Evolutionary conservation across 2,888 invertebrate genomes (phyloP).

Genomic region (Temnothorax ravouxi): DNA sequence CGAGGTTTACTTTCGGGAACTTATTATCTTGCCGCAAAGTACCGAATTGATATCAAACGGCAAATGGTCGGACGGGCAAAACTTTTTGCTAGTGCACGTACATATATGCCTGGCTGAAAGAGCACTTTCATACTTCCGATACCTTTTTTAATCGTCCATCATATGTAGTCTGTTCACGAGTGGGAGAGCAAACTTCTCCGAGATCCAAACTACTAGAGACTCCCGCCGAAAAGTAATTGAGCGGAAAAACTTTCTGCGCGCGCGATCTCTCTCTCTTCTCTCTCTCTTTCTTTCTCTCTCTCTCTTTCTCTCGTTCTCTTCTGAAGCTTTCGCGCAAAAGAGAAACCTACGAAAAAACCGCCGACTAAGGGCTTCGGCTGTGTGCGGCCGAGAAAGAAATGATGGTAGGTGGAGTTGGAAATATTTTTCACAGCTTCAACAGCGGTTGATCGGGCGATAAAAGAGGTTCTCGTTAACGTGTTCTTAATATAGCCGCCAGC

Average conservation of each 20-base stretch:
- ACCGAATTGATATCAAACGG: conserved; percentile 47
- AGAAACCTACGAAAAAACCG: conserved; percentile 50
- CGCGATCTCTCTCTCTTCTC: conserved; percentile 8
- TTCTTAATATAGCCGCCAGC: conserved; percentile 39
- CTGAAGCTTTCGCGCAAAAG: conserved; percentile 38
- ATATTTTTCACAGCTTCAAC: conserved; percentile 44
- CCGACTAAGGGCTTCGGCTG: conserved; percentile 49
- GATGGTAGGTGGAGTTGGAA: conserved; percentile 31
- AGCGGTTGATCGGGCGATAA: conserved; percentile 34
- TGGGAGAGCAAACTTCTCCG: conserved; percentile 53
- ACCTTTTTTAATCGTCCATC: conserved; percentile 56
- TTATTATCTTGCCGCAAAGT: conserved; percentile 23
- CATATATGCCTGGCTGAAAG: conserved; percentile 51
- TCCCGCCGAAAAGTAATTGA: conserved; percentile 56
- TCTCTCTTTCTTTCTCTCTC: no score
- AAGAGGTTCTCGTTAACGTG: conserved; percentile 47
- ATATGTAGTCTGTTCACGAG: conserved; percentile 57
- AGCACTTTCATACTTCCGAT: conserved; percentile 53
- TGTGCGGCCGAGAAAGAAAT: conserved; percentile 38
- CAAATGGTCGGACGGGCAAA: conserved; percentile 18
- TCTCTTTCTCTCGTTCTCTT: neutral
- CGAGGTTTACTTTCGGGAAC: neutral
- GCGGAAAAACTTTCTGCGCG: conserved; percentile 54
- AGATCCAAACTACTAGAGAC: conserved; percentile 50
- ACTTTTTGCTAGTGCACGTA: conserved; percentile 38